A percentile compares a stretch with the other conserved stretches of the same genome.
phyloP scores from a whole-genome alignment of 2,888 invertebrate species.

The Drosophila anomelani region DNA sequence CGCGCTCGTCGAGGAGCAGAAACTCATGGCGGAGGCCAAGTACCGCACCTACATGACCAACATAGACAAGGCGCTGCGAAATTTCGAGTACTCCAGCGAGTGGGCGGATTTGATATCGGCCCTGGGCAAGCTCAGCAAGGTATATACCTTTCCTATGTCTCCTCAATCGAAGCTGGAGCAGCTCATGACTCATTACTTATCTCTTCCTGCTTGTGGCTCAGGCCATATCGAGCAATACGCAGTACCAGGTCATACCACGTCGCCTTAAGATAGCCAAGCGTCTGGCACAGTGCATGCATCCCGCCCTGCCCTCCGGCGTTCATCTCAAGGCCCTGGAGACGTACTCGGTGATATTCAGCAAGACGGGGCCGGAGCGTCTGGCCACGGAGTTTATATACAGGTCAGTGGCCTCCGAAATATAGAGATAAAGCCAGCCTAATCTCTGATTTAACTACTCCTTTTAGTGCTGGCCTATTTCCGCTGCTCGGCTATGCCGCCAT shows the following conservation, averaged over 20 bases:
- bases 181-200: constrained; percentile 34
- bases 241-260: constrained; percentile 94
- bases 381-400: constrained; percentile 94
- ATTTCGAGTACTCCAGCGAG: constrained; percentile 97
- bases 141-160: constrained; percentile 82
- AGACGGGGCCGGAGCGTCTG: constrained; percentile 92
- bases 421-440: not conserved
- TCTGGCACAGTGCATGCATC: constrained; percentile 96
- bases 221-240: constrained; percentile 91
- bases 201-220: constrained; percentile 74
- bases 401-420: constrained; percentile 82
- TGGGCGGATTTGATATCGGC: constrained; percentile 97
- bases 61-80: constrained; percentile 94
- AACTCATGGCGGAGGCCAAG: constrained; percentile 92
- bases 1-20: constrained; percentile 88
- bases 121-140: constrained; percentile 95
- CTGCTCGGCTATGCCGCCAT: constrained; percentile 94
- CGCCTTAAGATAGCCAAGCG: constrained; percentile 95
- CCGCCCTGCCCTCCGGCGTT: constrained; percentile 95
- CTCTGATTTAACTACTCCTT: not conserved
- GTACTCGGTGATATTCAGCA: constrained; percentile 95
- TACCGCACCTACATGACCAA: constrained; percentile 92
- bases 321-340: constrained; percentile 96
- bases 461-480: constrained; percentile 91
- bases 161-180: not conserved